Conservation (phyloP, 2,113 vertebrate species). For the Marmota monax region DNA sequence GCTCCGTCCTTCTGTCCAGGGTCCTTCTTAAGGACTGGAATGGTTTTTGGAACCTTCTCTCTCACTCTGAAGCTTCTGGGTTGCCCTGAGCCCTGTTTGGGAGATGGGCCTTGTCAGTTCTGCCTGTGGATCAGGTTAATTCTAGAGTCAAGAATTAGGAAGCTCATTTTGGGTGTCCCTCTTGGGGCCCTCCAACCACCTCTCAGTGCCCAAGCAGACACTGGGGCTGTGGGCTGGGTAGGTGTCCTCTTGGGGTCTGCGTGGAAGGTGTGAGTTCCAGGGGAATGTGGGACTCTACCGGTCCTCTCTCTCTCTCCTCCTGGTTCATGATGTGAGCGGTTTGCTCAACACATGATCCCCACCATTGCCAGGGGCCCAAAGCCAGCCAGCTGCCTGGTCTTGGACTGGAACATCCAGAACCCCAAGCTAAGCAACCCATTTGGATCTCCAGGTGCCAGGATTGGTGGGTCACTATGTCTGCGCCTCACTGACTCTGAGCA, state of each 20-base stretch:
- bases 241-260: not conserved
- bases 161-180: not conserved
- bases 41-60: conserved; percentile 1
- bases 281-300: not conserved
- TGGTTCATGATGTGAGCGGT: not conserved
- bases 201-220: not conserved
- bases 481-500: not conserved
- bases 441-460: not conserved
- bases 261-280: not conserved
- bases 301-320: not conserved
- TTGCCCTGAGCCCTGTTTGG: not conserved
- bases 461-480: not conserved
- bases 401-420: not conserved
- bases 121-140: not conserved
- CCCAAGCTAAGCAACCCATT: not conserved
- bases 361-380: not conserved
- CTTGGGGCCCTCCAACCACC: not conserved
- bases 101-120: not conserved
- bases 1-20: not conserved
- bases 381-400: not conserved
- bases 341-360: not conserved
- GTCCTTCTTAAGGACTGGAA: not conserved
- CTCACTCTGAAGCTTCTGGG: not conserved
- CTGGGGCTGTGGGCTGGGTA: not conserved
- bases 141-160: not conserved